Percentiles rank a stretch among this genome's conserved stretches.
Evolutionary conservation across 2,113 vertebrate genomes (phyloP).

Genomic region (Crypturellus undulatus): DNA sequence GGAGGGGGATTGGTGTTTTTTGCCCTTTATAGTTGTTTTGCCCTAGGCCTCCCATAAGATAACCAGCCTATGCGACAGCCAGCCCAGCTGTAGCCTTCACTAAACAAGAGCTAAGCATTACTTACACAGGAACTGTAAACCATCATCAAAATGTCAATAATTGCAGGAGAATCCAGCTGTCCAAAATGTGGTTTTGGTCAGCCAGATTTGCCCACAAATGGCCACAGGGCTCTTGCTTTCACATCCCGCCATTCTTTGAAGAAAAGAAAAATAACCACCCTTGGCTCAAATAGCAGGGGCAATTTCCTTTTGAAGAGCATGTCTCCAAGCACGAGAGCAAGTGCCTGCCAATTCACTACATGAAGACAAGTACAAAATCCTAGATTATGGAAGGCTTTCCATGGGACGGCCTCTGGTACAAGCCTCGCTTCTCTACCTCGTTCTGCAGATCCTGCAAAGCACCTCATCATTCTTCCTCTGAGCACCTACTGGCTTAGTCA

Average conservation of each 20-base stretch:
- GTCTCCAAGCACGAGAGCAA: not conserved
- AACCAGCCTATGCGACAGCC: constrained; percentile 33
- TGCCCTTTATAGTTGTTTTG: not conserved
- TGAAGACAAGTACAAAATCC: constrained; percentile 9
- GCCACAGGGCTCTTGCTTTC: not conserved
- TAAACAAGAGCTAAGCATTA: constrained; percentile 61
- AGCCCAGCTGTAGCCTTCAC: constrained; percentile 33
- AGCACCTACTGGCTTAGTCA: not conserved
- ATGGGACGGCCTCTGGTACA: not conserved
- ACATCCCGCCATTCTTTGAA: not conserved
- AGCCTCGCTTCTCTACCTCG: not conserved
- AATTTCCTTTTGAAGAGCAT: not conserved
- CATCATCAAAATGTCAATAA: constrained; percentile 59
- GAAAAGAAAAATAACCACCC: not conserved
- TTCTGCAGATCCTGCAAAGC: not conserved
- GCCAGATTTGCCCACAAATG: not conserved
- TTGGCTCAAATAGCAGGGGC: not conserved
- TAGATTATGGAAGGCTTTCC: not conserved
- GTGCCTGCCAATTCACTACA: constrained; percentile 18
- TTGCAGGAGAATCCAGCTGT: constrained; percentile 55
- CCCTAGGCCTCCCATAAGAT: not conserved
- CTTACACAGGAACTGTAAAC: constrained; percentile 41
- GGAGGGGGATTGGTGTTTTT: not conserved
- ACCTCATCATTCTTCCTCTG: not conserved
- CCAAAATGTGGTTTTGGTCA: not conserved